A percentile compares a stretch with the other conserved stretches of the same genome.
Conservation (phyloP, 2,113 vertebrate species). For the Salvelinus fontinalis region DNA sequence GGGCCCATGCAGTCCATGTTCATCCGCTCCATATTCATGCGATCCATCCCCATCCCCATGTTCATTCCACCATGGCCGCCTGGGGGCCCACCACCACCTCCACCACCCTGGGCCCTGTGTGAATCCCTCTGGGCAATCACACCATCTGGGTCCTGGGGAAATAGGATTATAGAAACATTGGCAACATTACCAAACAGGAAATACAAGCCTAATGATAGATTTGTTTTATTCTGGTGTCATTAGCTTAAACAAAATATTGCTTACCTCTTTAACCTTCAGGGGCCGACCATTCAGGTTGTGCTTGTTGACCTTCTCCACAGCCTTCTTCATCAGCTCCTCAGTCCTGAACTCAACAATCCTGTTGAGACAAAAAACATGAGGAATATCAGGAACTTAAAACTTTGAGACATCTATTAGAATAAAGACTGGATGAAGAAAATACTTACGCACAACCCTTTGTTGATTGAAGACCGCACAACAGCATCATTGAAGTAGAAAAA, state of each 20-base stretch:
- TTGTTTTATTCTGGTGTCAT: constrained; percentile 45
- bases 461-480: constrained; percentile 58
- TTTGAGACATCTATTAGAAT: neutral
- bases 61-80: constrained; percentile 58
- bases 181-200: too few species aligned
- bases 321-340: constrained; percentile 97
- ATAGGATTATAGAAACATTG: neutral
- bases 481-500: constrained; percentile 53
- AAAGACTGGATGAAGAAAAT: constrained; percentile 12
- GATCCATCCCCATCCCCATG: constrained; percentile 75
- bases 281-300: constrained; percentile 92
- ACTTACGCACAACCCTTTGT: constrained; percentile 97
- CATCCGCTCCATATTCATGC: constrained; percentile 61
- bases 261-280: constrained; percentile 95
- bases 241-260: constrained; percentile 8
- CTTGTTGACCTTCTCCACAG: constrained; percentile 96
- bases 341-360: constrained; percentile 98
- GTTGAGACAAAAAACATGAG: constrained; percentile 22
- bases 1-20: constrained; percentile 66
- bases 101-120: constrained; percentile 76
- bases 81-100: constrained; percentile 68
- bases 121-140: constrained; percentile 91
- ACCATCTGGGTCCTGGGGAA: constrained; percentile 86
- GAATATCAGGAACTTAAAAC: neutral
- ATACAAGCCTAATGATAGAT: neutral